phyloP scores from a whole-genome alignment of 2,888 invertebrate genomes.

The Athetis lepigone region DNA sequence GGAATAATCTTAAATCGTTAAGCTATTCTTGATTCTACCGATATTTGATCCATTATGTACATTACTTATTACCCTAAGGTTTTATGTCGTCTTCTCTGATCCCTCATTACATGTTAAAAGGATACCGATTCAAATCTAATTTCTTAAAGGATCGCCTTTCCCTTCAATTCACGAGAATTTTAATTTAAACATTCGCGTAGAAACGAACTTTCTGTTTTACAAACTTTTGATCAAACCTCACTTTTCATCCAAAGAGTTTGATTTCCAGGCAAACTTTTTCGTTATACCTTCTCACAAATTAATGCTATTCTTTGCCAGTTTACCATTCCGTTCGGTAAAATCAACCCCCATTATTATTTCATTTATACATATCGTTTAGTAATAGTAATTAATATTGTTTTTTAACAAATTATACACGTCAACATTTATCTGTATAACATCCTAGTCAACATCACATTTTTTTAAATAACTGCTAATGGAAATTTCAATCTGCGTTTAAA shows the following conservation, averaged over 20 bases:
- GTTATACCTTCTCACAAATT: constrained; percentile 30
- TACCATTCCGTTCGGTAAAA: constrained; percentile 53
- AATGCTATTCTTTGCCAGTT: constrained; percentile 42
- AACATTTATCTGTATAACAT: constrained; percentile 83
- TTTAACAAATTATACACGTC: constrained; percentile 86
- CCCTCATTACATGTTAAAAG: constrained; percentile 83
- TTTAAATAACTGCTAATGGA: constrained; percentile 73
- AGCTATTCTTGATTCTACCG: constrained; percentile 72
- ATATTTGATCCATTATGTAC: constrained; percentile 85
- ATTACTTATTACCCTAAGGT: constrained; percentile 78
- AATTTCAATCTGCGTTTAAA: constrained; percentile 50
- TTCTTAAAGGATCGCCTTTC: constrained; percentile 26
- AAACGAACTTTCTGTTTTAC: constrained; percentile 34
- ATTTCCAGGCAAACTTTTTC: constrained; percentile 30
- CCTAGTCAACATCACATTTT: constrained; percentile 89
- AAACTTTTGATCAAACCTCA: constrained; percentile 45
- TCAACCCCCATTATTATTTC: constrained; percentile 65
- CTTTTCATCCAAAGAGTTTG: constrained; percentile 27
- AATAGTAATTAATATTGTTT: constrained; percentile 71
- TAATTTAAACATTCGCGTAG: constrained; percentile 37
- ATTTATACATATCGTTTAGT: constrained; percentile 73
- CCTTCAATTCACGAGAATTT: constrained; percentile 42
- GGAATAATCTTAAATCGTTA: constrained; percentile 62
- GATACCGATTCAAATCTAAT: constrained; percentile 70
- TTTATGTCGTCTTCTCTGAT: constrained; percentile 80